Percentiles rank a stretch among this genome's conserved stretches.
These are phyloP conservation scores for Mnemiopsis leidyi DNA, from an alignment of 37 sponge, comb jelly and placozoan species.

Conservation along the genomic window DNA sequence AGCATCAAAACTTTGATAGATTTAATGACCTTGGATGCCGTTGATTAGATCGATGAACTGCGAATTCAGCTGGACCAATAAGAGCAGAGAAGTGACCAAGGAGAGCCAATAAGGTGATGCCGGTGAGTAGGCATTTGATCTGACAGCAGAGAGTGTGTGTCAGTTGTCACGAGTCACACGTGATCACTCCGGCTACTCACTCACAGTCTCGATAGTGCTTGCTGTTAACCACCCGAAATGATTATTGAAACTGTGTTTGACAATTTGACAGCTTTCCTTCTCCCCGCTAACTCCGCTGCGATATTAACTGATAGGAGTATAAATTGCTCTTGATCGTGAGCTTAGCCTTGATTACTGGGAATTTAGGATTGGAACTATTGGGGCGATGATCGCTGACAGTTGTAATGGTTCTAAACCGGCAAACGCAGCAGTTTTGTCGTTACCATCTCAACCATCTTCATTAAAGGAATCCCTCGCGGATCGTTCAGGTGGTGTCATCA, in stretches of 20 bases:
- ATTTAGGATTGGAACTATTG: background rate
- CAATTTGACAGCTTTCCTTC: background rate
- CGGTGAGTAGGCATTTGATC: background rate
- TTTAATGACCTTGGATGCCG: background rate
- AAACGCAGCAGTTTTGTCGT: background rate
- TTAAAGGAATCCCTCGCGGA: too few species aligned
- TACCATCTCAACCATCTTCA: background rate
- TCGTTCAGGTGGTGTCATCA: too few species aligned
- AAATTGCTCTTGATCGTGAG: background rate
- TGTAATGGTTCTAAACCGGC: background rate
- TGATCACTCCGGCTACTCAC: too few species aligned
- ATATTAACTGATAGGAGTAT: background rate
- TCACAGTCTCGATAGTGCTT: background rate
- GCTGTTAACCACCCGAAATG: background rate
- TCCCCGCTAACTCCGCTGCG: background rate
- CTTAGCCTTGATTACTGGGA: background rate
- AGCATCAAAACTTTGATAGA: background rate
- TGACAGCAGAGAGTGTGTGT: too few species aligned
- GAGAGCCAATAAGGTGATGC: too few species aligned
- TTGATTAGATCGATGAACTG: background rate
- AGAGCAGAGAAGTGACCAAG: background rate
- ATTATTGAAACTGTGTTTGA: background rate
- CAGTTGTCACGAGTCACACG: too few species aligned
- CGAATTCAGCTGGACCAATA: background rate
- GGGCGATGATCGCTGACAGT: background rate